Evolutionary conservation across 35 echinoderm and acorn worm genomes (phyloP), one percentile per base, ranked within the genome.

Genomic region (Apostichopus californicus): DNA sequence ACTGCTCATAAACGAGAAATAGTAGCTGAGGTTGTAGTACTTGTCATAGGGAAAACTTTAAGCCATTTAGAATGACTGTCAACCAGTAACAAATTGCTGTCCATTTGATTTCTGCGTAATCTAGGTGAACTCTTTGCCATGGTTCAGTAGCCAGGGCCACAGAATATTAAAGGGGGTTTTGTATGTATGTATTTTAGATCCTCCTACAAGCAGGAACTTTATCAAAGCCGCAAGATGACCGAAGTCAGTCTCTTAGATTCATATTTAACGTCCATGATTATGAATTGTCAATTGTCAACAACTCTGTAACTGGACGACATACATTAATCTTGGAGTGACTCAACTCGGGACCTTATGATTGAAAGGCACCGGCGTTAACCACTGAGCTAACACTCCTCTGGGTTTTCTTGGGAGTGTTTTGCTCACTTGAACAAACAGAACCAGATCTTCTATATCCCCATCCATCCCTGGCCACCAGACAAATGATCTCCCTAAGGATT

Each of bases 401-500:
- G 90, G 90, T 10, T 60, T 78, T 61, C 23, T 75, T 14, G 0
- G 88, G 78, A 66, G 11, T 13, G 72, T 61, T 55, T 5, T 86
- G 78, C 3, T 13, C 11, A 53, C 59, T 54, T 54, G 15, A 26
- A 91, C 90, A 91, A 5, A 26, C 18, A 7, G 10, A 7, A 80
- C 90, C 7, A 58, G 13, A 75, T 79, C 55, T 80, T 91, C 90
- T 12, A 87, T 87, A 34, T 70, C 81, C 53, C 64, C 21, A 79
- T 93, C 86, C 7, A 89, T 79, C 3, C 78, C 73, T 78, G 86
- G 80, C 93, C 93, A 94, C 66, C 93, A 94, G 1, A 94, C 20
- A 52, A 90, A 90, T 34, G 82, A 88, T 18, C 87, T 68, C 6
- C 3, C 88, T 5, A 90, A 25, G 14, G 88, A 68, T 17, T 90